Base-by-base conservation (phyloP, 2,113 vertebrate species). In the Struthio camelus region DNA sequence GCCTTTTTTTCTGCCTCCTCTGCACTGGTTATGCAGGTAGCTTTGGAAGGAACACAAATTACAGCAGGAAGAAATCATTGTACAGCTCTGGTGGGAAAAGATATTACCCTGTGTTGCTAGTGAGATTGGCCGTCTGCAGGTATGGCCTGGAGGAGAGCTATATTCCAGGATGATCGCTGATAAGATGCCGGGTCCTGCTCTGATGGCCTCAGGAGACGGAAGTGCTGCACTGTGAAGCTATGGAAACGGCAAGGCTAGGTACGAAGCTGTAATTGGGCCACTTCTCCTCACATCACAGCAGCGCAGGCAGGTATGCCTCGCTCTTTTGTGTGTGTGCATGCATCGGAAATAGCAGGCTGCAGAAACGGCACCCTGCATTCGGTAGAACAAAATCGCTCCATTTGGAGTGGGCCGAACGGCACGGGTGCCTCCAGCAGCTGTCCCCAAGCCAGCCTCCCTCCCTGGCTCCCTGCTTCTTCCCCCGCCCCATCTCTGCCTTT, bases 231-330 rank as follows among this genome's bases (percentile, higher is more conserved):
- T 94, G 98, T 70, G 99, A 98, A 98, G 98, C 99, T 99, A 99
- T 99, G 99, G 99, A 99, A 99, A 99, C 99, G 90, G 98, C 88
- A 98, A 97, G 98, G 98, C 97, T 96, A 99, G 99, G 98, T 98
- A 98, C 98, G 98, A 98, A 98, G 98, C 98, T 98, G 98, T 99
- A 98, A 99, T 98, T 98, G 99, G 98, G 98, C 98, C 98, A 94
- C 97, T 95, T 95, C 98, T 98, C 98, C 98, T 97, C 96, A 97
- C 98, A 96, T 94, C 97, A 91, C 96, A 94, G 98, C 98, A 94
- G 95, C 91, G 94, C 98, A 96, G 98, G 97, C 98, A 99, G 98
- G 98, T 98, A 98, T 58, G 97, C 92, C 96, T 59, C 94, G 88
- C 95, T 98, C 98, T 97, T 98, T 90, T 89, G 93, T 89, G 95